Evolutionary conservation across 2,797 vertebrate genomes (phyloP), one percentile per base, ranked within the genome.

Genomic region (Hydrophis major): DNA sequence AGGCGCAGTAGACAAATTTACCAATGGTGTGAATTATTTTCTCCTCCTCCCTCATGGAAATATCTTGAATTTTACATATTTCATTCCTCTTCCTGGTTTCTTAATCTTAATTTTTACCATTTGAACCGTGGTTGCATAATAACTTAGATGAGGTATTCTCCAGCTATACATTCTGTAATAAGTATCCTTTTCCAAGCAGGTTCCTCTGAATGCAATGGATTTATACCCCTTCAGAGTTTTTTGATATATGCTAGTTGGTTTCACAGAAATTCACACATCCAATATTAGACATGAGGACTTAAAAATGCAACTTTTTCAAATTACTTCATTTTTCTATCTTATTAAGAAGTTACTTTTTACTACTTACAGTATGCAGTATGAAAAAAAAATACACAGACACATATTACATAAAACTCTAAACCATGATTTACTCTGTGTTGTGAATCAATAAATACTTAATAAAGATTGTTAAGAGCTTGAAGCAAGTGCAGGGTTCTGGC

Each of bases 1-100:
- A 89, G 90, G 92, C 92, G 18, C 56, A 88, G 27, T 86, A 89
- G n/a, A 92, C 1, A 63, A 90, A 61, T n/a, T 93, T 90, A 56
- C 57, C 86, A 66, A 4, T 42, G 2, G 90, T 3, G 47, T n/a
- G 74, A 83, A 37, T 37, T 74, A 93, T 90, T 59, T 8, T 56
- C 69, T 14, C 22, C 0, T 18, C 0, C 14, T 92, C 4, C 37
- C 78, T 88, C 63, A 90, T 83, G 90, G 1, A 2, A 10, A 88
- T n/a, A 87, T 83, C 50, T 50, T 1, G 3, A 91, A 2, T 5
- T 69, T 12, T 11, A 90, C 87, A 32, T 27, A 87, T 47, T 0
- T 42, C 61, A 91, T 92, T 63, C 4, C 0, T 93, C 86, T 74
- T 32, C 56, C 91, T 56, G 86, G 1, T 92, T 88, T 93, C 87